These are phyloP conservation scores for Poicephalus meyeri DNA, from an alignment of 2,113 vertebrate genomes.

Conservation along the genomic window DNA sequence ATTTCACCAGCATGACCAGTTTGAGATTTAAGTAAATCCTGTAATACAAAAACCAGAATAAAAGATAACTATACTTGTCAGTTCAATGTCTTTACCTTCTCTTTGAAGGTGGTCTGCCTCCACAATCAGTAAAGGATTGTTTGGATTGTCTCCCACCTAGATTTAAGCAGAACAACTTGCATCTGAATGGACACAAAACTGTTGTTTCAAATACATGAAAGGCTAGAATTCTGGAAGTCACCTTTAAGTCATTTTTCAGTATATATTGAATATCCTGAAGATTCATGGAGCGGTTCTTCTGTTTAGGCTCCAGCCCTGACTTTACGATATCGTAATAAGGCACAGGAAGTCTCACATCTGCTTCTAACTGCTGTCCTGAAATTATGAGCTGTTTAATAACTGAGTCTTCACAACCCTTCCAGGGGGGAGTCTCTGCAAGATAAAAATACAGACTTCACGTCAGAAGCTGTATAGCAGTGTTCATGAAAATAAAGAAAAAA, in stretches of 20 bases:
- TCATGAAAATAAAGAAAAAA: not conserved
- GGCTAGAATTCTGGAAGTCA: not conserved
- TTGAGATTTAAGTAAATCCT: conserved; percentile 68
- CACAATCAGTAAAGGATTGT: not conserved
- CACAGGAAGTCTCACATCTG: conserved; percentile 73
- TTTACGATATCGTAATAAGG: conserved; percentile 73
- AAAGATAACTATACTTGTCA: not conserved
- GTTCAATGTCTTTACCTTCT: not conserved
- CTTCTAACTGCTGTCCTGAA: conserved; percentile 66
- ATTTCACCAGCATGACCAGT: not conserved
- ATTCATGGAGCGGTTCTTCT: conserved; percentile 67
- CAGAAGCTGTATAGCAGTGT: not conserved
- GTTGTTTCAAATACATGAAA: not conserved
- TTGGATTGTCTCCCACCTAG: not conserved
- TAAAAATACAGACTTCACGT: not conserved
- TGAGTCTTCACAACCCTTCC: conserved; percentile 73
- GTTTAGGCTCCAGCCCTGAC: conserved; percentile 71
- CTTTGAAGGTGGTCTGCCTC: not conserved
- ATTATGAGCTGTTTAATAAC: conserved; percentile 66
- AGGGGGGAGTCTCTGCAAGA: conserved; percentile 76
- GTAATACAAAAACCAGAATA: not conserved
- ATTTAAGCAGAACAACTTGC: not conserved
- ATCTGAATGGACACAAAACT: not conserved
- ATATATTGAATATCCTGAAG: conserved; percentile 79
- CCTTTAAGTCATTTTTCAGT: conserved; percentile 80